Evolutionary conservation across 1,140 invertebrate genomes (phyloP).

Genomic region (Drusus annulatus): DNA sequence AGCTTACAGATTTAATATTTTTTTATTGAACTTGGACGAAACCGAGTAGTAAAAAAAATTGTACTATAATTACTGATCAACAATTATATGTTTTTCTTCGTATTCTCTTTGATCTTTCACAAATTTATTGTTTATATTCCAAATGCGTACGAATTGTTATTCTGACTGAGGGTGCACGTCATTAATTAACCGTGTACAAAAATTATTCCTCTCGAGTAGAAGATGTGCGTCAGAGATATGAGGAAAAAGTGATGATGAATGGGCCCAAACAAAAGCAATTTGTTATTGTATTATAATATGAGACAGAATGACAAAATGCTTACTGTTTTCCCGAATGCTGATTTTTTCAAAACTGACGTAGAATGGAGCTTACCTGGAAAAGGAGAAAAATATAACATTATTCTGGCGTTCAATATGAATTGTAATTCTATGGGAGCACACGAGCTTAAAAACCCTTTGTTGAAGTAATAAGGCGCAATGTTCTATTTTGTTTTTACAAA

Average conservation of each 20-base stretch:
- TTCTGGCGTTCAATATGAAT: not conserved
- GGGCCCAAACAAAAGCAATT: conserved; percentile 14
- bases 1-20: too few relatives aligned
- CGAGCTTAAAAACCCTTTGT: not conserved
- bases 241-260: conserved; percentile 32
- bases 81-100: too few relatives aligned
- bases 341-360: not conserved
- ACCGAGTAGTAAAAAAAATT: too few relatives aligned
- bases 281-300: conserved; percentile 6
- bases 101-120: too few relatives aligned
- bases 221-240: conserved; percentile 21
- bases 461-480: not conserved
- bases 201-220: not conserved
- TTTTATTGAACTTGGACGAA: too few relatives aligned
- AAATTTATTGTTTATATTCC: too few relatives aligned
- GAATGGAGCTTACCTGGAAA: conserved; percentile 33
- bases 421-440: too few relatives aligned
- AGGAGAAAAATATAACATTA: not conserved
- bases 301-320: conserved; percentile 39
- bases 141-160: too few relatives aligned
- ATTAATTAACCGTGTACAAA: conserved; percentile 3
- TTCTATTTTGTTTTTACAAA: not conserved
- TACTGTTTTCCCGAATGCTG: conserved; percentile 8
- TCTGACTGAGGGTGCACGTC: not conserved
- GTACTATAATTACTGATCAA: too few relatives aligned